A percentile compares a stretch with the other conserved stretches of the same genome.
Conservation (phyloP, 1,140 invertebrate genomes). For the Teleogryllus occipitalis region DNA sequence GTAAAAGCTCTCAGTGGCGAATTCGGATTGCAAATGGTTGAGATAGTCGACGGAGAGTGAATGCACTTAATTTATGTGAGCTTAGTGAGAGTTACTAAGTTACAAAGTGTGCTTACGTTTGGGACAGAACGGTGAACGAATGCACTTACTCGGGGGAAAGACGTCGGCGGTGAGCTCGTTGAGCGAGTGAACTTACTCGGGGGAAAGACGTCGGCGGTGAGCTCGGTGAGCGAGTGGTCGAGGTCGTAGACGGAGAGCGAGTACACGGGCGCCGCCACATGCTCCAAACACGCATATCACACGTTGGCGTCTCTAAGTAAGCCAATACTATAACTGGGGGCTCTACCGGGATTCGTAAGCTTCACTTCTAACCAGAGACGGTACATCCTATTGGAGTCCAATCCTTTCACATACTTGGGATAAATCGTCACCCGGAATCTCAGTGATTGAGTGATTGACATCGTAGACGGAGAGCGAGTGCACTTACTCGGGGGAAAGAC, state of each 20-base stretch:
- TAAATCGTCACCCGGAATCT: too few relatives aligned
- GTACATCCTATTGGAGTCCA: too few relatives aligned
- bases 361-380: too few relatives aligned
- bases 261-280: constrained; percentile 64
- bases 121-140: neutral
- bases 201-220: constrained; percentile 27
- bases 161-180: constrained; percentile 58
- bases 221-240: constrained; percentile 32
- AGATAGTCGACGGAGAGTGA: too few relatives aligned
- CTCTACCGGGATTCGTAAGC: too few relatives aligned
- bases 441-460: constrained; percentile 52
- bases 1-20: constrained; percentile 61
- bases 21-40: too few relatives aligned
- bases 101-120: too few relatives aligned
- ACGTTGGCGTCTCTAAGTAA: too few relatives aligned
- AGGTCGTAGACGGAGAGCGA: constrained; percentile 61
- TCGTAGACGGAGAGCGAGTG: constrained; percentile 66
- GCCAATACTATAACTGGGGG: too few relatives aligned
- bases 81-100: too few relatives aligned
- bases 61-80: neutral
- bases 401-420: too few relatives aligned
- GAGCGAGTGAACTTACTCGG: constrained; percentile 62
- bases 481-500: constrained; percentile 71
- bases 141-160: constrained; percentile 51
- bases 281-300: constrained; percentile 30